Conservation (phyloP, 2,113 vertebrate genomes). For the Oceanodroma tethys region DNA sequence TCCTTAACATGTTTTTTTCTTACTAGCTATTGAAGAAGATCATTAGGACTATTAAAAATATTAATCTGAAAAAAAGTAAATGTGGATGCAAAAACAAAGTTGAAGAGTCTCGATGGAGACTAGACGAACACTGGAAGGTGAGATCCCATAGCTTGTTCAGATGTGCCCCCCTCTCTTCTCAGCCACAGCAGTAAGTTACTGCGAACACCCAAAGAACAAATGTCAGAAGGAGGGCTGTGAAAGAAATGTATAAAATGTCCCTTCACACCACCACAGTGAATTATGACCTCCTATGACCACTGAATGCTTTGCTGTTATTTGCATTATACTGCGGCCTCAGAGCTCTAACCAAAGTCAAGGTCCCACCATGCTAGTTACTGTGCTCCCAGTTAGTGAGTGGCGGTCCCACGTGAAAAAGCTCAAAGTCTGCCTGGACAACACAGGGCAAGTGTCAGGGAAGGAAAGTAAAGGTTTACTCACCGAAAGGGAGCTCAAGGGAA, state of each 20-base stretch:
- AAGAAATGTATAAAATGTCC: not conserved
- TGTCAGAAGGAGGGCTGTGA: not conserved
- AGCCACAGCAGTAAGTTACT: not conserved
- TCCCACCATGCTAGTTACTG: accelerated
- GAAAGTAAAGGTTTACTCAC: not conserved
- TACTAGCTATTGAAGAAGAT: not conserved
- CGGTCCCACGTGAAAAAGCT: accelerated
- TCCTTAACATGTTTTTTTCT: not conserved
- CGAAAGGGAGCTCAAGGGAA: not conserved
- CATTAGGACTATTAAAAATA: not conserved
- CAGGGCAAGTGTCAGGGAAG: not conserved
- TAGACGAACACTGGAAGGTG: no score
- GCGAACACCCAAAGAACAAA: not conserved
- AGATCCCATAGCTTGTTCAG: not conserved
- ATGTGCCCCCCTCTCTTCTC: not conserved
- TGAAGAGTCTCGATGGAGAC: not conserved
- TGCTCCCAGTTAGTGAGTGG: not conserved
- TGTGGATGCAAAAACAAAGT: not conserved
- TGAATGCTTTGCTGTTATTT: not conserved
- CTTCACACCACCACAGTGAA: not conserved
- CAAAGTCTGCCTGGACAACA: not conserved
- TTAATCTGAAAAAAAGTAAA: not conserved
- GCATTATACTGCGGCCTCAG: not conserved
- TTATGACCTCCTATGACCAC: not conserved
- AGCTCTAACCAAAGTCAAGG: not conserved